These are phyloP conservation scores for Odontocolon sp. DNA, from an alignment of 2,888 invertebrate species.

Conservation along the genomic window DNA sequence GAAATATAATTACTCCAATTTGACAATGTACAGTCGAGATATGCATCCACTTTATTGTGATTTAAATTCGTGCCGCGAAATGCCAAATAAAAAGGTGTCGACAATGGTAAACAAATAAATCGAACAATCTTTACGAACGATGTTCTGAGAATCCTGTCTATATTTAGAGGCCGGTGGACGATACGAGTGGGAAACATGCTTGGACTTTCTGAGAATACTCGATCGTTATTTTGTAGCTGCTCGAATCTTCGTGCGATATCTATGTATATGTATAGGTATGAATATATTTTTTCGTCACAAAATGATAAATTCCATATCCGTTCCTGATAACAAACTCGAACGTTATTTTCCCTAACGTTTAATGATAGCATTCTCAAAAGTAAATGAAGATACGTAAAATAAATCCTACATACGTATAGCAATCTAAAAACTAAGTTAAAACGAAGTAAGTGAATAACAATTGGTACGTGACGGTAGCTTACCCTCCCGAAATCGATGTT, in stretches of 20 bases:
- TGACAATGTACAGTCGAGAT: too few relatives aligned
- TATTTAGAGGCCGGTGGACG: not conserved
- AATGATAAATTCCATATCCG: not conserved
- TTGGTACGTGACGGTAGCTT: conserved; percentile 52
- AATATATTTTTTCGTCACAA: not conserved
- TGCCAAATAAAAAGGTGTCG: too few relatives aligned
- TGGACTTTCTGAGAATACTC: not conserved
- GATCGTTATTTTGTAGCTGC: not conserved
- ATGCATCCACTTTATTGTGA: too few relatives aligned
- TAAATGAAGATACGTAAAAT: not conserved
- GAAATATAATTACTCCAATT: too few relatives aligned
- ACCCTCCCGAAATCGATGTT: conserved; percentile 71
- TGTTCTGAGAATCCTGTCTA: too few relatives aligned
- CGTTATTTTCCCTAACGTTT: too few relatives aligned
- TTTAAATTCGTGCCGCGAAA: too few relatives aligned
- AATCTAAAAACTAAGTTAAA: not conserved
- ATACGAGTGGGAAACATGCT: not conserved
- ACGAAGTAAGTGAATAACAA: not conserved
- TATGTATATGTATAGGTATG: not conserved
- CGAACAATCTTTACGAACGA: too few relatives aligned
- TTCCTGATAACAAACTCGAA: too few relatives aligned
- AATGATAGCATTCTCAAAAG: not conserved
- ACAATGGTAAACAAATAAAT: too few relatives aligned
- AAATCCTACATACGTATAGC: too few relatives aligned
- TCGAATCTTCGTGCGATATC: not conserved